Evolutionary conservation across 2,797 vertebrate genomes (phyloP).

Genomic region (Erethizon dorsatum): DNA sequence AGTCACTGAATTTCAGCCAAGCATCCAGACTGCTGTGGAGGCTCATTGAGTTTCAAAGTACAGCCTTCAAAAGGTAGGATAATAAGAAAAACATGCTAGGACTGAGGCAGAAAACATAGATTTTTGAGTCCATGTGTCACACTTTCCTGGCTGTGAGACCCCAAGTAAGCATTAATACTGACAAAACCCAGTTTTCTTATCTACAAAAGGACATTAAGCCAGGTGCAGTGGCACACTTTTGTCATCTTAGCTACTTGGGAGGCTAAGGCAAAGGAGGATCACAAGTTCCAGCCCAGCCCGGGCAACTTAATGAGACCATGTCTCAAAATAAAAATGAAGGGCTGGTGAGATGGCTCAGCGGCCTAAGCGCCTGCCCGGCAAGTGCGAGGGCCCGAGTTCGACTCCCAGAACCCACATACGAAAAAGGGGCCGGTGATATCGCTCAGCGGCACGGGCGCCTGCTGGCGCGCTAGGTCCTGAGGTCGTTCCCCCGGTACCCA

Average conservation of each 20-base stretch:
- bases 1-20: background rate
- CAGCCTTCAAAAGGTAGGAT: background rate
- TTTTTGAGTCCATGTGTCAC: background rate
- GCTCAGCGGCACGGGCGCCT: too few relatives aligned
- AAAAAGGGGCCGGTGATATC: too few relatives aligned
- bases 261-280: background rate
- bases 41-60: slow-evolving; percentile 16
- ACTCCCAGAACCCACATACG: too few relatives aligned
- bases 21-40: background rate
- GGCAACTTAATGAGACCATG: background rate
- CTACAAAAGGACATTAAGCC: background rate
- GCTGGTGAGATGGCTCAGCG: too few relatives aligned
- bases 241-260: background rate
- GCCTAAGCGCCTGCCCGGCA: too few relatives aligned
- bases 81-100: background rate
- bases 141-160: background rate
- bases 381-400: too few relatives aligned
- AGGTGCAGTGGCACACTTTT: background rate
- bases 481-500: too few relatives aligned
- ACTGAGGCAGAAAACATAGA: background rate
- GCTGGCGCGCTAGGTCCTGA: too few relatives aligned
- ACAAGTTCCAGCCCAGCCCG: background rate
- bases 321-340: background rate
- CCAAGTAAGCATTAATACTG: slow-evolving; percentile 18
- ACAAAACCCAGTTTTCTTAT: slow-evolving; percentile 62